phyloP scores from a whole-genome alignment of 2,888 invertebrate genomes.

The Augochlorella aurata region DNA sequence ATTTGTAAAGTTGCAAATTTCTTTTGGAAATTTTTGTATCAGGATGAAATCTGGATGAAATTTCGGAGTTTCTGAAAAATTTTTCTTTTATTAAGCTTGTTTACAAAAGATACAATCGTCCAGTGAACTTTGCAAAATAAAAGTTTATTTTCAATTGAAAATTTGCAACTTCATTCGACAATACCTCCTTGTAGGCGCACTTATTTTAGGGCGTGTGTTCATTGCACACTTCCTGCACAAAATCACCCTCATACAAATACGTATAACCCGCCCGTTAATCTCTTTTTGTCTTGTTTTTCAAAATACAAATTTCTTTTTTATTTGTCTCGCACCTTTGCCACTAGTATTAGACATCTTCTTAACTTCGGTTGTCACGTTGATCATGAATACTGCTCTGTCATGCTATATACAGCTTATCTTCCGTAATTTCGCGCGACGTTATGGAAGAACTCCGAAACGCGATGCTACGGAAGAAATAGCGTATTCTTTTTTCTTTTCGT shows the following conservation, averaged over 20 bases:
- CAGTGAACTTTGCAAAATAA: conserved; percentile 5
- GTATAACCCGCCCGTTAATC: conserved; percentile 44
- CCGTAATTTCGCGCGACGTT: not conserved
- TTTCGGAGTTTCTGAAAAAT: not conserved
- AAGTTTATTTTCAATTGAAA: conserved; percentile 8
- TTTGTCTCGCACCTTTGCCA: not conserved
- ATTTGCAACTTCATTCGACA: conserved; percentile 9
- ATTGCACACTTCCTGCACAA: conserved; percentile 7
- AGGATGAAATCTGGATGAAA: not conserved
- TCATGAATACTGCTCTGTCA: conserved; percentile 9
- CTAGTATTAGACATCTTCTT: not conserved
- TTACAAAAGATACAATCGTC: conserved; percentile 14
- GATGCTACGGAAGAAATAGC: not conserved
- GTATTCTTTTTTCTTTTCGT: not conserved
- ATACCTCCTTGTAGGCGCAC: conserved; percentile 1
- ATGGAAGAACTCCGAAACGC: not conserved
- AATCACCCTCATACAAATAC: conserved; percentile 15
- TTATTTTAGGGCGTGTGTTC: not conserved
- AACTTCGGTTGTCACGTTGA: not conserved
- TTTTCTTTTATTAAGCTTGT: conserved; percentile 9
- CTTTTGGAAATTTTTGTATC: conserved; percentile 1
- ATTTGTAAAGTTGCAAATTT: conserved; percentile 1
- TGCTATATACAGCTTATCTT: not conserved
- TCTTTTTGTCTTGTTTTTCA: conserved; percentile 38
- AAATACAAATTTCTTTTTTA: not conserved